Conservation (phyloP, 2,113 vertebrate species). For the Jacana jacana region DNA sequence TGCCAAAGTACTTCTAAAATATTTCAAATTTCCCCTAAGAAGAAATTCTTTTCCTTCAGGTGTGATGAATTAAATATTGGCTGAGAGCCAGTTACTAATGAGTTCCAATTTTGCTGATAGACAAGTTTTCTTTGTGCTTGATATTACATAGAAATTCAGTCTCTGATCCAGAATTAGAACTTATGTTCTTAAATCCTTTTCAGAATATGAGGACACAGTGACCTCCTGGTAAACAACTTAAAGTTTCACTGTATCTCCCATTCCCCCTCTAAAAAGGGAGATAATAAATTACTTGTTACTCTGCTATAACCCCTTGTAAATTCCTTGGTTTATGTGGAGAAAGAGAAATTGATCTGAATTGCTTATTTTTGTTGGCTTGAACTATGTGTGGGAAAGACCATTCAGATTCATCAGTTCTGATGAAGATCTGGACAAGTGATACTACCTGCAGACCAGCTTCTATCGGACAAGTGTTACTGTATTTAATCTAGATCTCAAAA, state of each 20-base stretch:
- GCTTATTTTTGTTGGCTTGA: background rate
- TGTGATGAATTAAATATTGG: background rate
- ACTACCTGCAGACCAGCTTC: background rate
- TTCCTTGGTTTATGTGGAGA: background rate
- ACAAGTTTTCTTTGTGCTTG: background rate
- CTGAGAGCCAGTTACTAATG: background rate
- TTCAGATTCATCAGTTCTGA: background rate
- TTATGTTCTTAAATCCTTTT: background rate
- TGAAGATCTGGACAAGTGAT: background rate
- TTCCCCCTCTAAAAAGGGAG: background rate
- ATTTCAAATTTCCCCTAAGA: background rate
- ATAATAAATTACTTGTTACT: background rate
- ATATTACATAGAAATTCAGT: background rate
- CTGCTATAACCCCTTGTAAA: background rate
- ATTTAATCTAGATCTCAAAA: background rate
- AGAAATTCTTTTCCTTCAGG: background rate
- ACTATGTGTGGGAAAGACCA: background rate
- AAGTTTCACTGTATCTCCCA: background rate
- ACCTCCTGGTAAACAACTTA: background rate
- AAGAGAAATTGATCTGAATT: background rate
- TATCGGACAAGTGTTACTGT: background rate
- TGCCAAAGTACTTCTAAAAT: background rate
- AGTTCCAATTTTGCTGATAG: background rate
- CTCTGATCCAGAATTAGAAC: background rate
- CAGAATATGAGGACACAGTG: background rate